Conservation (phyloP, 1,140 invertebrate species). For the Phymorhynchus buccinoides region DNA sequence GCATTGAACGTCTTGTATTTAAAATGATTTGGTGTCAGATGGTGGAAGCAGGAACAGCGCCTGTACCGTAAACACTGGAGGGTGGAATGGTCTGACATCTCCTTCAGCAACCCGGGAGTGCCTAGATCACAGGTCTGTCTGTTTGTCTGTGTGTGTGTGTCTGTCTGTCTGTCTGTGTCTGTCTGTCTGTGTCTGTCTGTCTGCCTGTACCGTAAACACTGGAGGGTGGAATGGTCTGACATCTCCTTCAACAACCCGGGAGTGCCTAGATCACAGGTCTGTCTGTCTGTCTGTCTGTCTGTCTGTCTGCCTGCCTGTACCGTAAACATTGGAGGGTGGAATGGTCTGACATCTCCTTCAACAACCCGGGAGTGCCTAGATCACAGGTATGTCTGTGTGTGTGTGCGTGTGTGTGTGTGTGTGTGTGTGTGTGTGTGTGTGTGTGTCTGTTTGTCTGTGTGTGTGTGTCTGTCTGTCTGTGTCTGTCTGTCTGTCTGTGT, state of each 20-base stretch:
- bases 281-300: neutral
- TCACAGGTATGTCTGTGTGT: too few relatives aligned
- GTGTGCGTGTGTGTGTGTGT: neutral
- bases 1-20: too few relatives aligned
- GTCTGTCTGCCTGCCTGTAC: neutral
- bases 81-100: slow-evolving; percentile 57
- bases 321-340: too few relatives aligned
- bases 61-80: slow-evolving; percentile 61
- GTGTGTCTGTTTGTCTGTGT: too few relatives aligned
- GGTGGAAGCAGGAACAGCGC: slow-evolving; percentile 58
- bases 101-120: slow-evolving; percentile 39
- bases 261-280: neutral
- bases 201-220: slow-evolving; percentile 49
- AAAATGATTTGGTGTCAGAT: slow-evolving; percentile 45
- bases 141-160: neutral
- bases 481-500: neutral
- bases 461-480: too few relatives aligned
- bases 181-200: neutral
- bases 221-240: slow-evolving; percentile 61
- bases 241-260: slow-evolving; percentile 47
- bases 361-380: too few relatives aligned
- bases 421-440: neutral
- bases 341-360: too few relatives aligned
- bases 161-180: neutral
- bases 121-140: neutral